Evolutionary conservation across 1,140 invertebrate genomes (phyloP), one percentile per base, ranked within the genome.

Genomic region (Drosophila parabipectinata): DNA sequence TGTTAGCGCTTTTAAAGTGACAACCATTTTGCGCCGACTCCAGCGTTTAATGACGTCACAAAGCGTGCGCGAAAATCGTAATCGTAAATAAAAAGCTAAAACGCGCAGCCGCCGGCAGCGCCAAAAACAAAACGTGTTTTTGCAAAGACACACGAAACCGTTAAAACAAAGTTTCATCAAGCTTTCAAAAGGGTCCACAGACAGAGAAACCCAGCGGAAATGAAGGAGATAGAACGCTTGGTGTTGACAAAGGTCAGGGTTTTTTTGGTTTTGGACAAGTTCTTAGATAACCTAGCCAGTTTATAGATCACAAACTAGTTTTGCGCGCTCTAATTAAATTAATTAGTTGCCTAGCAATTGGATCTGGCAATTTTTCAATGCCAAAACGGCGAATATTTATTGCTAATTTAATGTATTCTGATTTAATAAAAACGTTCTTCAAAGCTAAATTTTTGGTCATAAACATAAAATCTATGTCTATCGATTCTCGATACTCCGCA

Each of bases 1-100:
- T 50, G 21, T 32, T 32, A 45, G 39, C 44, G 69, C 54, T 82
- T 82, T 77, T 82, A 82, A 67, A 82, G 76, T 55, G 52, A 44
- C 56, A 50, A 69, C 71, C 52, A 56, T 73, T 67, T 63, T 64
- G 66, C 30, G 34, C 47, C 44, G 28, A 37, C 61, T 41, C 51
- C 18, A 32, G 15, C 28, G 56, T 5, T 47, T 30, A 56, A 44
- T 72, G 77, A 79, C 73, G 76, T 79, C 76, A 76, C 72, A 18
- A 32, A 48, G 47, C 77, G 64, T 58, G 39, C 44, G 53, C 56
- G 63, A 76, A 80, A 62, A 61, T 37, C 34, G 59, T 45, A 61
- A 75, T 37, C 37, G 34, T 51, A 75, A 30, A 47, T 47, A 47
- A 60, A 58, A 50, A 58, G 8, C 12, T 10, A 57, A 57, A 39